These are phyloP conservation scores for Isurus oxyrinchus DNA, from an alignment of 2,113 vertebrate species.

Conservation along the genomic window DNA sequence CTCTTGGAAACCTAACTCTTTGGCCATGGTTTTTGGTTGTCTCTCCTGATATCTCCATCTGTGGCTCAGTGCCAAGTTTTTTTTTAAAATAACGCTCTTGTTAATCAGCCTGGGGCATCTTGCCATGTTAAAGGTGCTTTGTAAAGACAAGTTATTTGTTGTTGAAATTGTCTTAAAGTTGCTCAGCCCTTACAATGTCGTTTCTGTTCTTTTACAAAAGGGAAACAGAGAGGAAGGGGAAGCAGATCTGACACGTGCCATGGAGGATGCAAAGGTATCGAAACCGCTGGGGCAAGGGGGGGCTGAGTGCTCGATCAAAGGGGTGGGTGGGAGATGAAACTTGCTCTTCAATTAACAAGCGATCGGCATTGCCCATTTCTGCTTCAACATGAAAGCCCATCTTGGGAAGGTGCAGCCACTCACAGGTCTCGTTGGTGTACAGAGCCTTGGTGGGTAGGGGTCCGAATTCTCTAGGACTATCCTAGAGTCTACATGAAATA, in stretches of 20 bases:
- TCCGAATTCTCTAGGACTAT: neutral
- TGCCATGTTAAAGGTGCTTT: neutral
- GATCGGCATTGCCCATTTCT: neutral
- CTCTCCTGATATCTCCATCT: too few species aligned
- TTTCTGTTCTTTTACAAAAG: constrained; percentile 48
- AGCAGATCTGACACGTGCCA: constrained; percentile 63
- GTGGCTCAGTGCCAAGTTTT: neutral
- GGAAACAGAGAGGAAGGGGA: constrained; percentile 79
- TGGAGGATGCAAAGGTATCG: constrained; percentile 80
- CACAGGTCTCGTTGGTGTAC: neutral
- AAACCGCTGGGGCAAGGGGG: neutral
- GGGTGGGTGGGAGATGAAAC: neutral
- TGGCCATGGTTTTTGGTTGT: neutral
- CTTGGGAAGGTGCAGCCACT: constrained; percentile 23
- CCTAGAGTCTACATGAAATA: neutral
- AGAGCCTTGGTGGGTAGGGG: neutral
- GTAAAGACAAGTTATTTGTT: neutral
- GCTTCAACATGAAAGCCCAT: neutral
- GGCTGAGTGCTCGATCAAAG: neutral
- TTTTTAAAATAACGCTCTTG: neutral
- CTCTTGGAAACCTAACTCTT: neutral
- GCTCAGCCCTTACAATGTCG: neutral
- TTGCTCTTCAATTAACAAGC: neutral
- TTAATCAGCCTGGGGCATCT: neutral
- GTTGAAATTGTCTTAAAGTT: neutral